Evolutionary conservation across 2,888 invertebrate species (phyloP), one percentile per base, ranked within the genome.

Genomic region (Drosophila engyochracea): DNA sequence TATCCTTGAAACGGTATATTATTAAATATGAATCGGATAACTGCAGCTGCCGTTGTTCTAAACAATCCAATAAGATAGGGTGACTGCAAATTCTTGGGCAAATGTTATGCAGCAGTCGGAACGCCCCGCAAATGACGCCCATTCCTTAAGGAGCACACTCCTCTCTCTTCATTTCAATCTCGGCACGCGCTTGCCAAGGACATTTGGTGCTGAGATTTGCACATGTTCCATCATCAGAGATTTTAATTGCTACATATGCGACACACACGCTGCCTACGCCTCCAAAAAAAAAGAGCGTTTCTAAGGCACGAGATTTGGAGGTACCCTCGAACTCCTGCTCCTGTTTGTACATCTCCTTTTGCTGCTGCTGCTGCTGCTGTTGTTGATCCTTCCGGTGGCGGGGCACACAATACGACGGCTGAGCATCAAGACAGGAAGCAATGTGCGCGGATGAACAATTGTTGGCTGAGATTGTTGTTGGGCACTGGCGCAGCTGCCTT

Each of bases 191-290:
- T 59, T 37, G 16, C 10, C 51, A 70, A 69, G 70, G 66, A 79
- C 51, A 57, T 35, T 57, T 47, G 35, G 28, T 61, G 28, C 28
- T 39, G 63, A 76, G 47, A 77, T 83, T 90, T 84, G 91, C 92
- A 92, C 91, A 92, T 92, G 92, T 89, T 91, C 82, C 63, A 63
- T 55, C 61, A 77, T 54, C 60, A 57, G 68, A 71, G 74, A 66
- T 62, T 80, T 73, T 92, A 92, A 92, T 92, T 92, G 92, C 91
- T 91, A 92, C 92, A 92, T 85, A 92, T 91, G 92, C 88, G 83
- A 85, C 90, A 82, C 79, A 81, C 83, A 80, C 71, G 75, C 76
- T 74, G 74, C 71, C 58, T 49, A 83, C 91, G 83, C 85, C 91
- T 89, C 81, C 90, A 81, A 70, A 44, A 55, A 44, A 53, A 61